These are phyloP conservation scores for Drosophila fulvimacula DNA, from an alignment of 2,888 invertebrate genomes.

Conservation along the genomic window DNA sequence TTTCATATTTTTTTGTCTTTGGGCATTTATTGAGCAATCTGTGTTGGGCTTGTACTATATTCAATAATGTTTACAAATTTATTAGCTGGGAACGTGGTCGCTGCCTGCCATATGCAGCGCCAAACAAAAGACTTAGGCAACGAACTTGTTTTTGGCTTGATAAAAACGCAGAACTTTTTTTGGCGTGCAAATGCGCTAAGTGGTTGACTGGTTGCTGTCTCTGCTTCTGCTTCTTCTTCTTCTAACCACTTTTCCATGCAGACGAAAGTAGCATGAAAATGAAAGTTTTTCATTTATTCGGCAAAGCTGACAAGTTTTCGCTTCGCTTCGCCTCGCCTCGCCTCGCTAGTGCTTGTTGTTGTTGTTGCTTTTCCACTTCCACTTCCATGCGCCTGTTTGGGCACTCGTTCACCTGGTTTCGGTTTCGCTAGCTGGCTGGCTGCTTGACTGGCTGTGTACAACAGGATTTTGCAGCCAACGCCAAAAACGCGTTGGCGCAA, in stretches of 20 bases:
- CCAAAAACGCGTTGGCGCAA: constrained; percentile 69
- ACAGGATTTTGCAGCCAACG: constrained; percentile 64
- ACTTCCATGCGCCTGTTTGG: constrained; percentile 55
- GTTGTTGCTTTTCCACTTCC: constrained; percentile 51
- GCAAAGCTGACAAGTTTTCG: constrained; percentile 68
- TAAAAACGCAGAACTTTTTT: constrained; percentile 23
- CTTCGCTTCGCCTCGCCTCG: constrained; percentile 37
- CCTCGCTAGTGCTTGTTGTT: constrained; percentile 22
- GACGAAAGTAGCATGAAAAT: constrained; percentile 67
- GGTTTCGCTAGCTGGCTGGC: constrained; percentile 45
- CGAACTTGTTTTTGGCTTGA: constrained; percentile 54
- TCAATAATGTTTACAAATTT: constrained; percentile 76
- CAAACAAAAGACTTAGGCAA: constrained; percentile 74
- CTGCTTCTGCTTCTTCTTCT: constrained; percentile 22
- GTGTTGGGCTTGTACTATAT: constrained; percentile 53
- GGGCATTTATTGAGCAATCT: constrained; percentile 65
- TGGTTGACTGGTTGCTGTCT: neutral
- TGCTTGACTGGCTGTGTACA: constrained; percentile 39
- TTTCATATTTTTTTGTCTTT: constrained; percentile 23
- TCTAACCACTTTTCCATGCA: constrained; percentile 52
- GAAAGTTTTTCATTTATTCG: constrained; percentile 67
- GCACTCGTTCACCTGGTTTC: constrained; percentile 77
- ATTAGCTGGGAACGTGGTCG: constrained; percentile 71
- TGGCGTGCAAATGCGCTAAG: constrained; percentile 18
- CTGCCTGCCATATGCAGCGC: constrained; percentile 34